Evolutionary conservation across 2,113 vertebrate species (phyloP), one percentile per base, ranked within the genome.

Genomic region (Toxostoma redivivum): DNA sequence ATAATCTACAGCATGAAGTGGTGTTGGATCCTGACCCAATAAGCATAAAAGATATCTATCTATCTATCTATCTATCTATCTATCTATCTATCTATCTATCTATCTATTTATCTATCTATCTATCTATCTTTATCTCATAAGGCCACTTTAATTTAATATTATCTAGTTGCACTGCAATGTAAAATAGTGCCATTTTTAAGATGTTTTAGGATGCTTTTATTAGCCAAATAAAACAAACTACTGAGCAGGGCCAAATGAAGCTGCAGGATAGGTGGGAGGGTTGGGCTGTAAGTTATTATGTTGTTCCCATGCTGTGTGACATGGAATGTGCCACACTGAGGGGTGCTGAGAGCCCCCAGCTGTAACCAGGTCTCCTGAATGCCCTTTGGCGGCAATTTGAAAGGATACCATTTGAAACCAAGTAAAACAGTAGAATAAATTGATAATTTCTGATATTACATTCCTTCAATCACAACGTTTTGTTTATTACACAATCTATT

Each of bases 1-100:
- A 30, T 74, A 11, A 78, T 65, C 66, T 77, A 21, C 61, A 90
- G 50, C 58, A 86, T 70, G 44, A 96, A 72, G 48, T 72, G 61
- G 31, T 90, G 45, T 64, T 85, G 48, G 58, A 57, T 82, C 45
- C 66, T 69, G 58, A 79, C 37, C 28, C 33, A 57, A 69, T 28
- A 71, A 91, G 22, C 40, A 30, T n/a, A 40, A 40, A 94, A 84
- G 13, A 79, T 40, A 42, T 42, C 14, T 42, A 42, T 42, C 15
- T 42, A 15, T 42, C 40, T 40, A 40, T 40, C 38, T 40, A 40
- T 40, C 38, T 40, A 40, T 40, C 38, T 40, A 40, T 40, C 38
- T 40, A 40, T 40, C 38, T 42, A 15, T 42, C 40, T 42, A 42
- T 42, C 40, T 42, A 42, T 42, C 40, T 45, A 21, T 79, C 14